Percentiles rank a stretch among this genome's conserved stretches.
These are phyloP conservation scores for Plemyria rubiginata DNA, from an alignment of 2,888 invertebrate species.

Conservation along the genomic window DNA sequence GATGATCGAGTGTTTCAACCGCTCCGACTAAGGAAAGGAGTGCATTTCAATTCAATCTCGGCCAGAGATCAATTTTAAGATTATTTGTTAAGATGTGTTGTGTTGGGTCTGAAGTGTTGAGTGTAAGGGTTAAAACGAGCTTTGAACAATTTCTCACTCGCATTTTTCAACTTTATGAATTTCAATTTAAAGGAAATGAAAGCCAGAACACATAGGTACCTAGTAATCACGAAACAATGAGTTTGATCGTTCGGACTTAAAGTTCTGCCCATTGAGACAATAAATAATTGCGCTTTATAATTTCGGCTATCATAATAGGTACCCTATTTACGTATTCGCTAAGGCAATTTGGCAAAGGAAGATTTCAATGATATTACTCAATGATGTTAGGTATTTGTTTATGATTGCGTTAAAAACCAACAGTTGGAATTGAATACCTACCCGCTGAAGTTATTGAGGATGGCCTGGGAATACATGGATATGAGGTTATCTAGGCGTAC, in stretches of 20 bases:
- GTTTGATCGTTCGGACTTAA: not conserved
- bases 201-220: not conserved
- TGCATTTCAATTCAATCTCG: conserved; percentile 8
- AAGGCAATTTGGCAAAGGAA: not conserved
- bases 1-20: conserved; percentile 20
- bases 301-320: not conserved
- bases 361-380: not conserved
- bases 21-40: not conserved
- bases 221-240: conserved; percentile 4
- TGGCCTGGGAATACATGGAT: not conserved
- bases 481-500: not conserved
- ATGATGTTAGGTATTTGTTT: not conserved
- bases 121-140: no score
- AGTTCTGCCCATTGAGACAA: not conserved
- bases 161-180: no score
- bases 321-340: no score
- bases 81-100: not conserved
- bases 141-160: no score
- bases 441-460: not conserved
- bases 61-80: conserved; percentile 6
- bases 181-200: no score
- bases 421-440: not conserved
- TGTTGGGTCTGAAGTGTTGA: not conserved
- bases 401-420: not conserved
- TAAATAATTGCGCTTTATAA: not conserved